Evolutionary conservation across 2,888 invertebrate genomes (phyloP).

Genomic region (Sarcophaga subvicina): DNA sequence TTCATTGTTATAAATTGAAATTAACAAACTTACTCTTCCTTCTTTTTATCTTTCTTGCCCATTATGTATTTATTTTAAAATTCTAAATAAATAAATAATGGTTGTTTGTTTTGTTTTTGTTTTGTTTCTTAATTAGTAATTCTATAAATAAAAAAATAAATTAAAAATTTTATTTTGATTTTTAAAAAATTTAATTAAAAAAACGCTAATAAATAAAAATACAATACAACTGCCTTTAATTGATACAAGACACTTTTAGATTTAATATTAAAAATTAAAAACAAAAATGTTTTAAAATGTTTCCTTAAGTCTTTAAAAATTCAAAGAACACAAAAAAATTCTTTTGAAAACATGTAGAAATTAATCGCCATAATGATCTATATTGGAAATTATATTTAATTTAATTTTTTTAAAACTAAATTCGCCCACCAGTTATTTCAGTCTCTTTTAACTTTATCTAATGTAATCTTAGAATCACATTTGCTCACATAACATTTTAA

Average conservation of each 20-base stretch:
- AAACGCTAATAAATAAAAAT: background rate
- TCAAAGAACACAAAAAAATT: too few relatives aligned
- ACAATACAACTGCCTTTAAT: background rate
- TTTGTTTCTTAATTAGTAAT: background rate
- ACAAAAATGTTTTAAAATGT: too few relatives aligned
- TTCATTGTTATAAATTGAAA: background rate
- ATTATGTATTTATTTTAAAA: constrained; percentile 68
- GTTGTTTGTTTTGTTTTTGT: constrained; percentile 22
- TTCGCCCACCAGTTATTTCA: too few relatives aligned
- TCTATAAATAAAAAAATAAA: constrained; percentile 46
- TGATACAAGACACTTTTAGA: background rate
- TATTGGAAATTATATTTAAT: too few relatives aligned
- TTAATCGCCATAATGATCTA: too few relatives aligned
- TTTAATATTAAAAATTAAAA: too few relatives aligned
- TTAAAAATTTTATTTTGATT: constrained; percentile 11
- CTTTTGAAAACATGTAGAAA: too few relatives aligned
- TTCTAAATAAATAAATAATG: constrained; percentile 39
- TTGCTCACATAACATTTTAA: too few relatives aligned
- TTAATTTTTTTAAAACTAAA: too few relatives aligned
- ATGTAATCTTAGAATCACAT: too few relatives aligned
- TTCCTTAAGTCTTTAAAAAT: too few relatives aligned
- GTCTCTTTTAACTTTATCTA: too few relatives aligned
- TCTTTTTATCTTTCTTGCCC: constrained; percentile 80
- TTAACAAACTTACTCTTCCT: constrained; percentile 77
- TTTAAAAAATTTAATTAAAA: background rate